Evolutionary conservation across 2,888 invertebrate genomes (phyloP).

Genomic region (Galeopsomyia nigrocyanea): DNA sequence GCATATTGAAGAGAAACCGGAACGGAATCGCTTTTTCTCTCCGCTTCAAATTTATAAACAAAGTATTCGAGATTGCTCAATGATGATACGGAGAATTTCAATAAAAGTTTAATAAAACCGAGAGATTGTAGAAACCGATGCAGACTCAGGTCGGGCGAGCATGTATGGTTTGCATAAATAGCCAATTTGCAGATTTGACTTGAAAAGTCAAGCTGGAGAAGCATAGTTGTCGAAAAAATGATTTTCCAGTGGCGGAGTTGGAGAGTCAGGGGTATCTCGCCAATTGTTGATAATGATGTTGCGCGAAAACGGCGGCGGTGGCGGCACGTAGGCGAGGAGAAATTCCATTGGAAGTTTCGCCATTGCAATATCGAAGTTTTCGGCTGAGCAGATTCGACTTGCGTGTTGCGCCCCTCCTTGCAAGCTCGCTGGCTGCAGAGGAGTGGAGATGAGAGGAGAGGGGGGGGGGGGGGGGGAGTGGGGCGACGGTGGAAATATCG

Average conservation of each 20-base stretch:
- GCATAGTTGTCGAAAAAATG: no score
- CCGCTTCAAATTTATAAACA: constrained; percentile 8
- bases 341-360: constrained; percentile 31
- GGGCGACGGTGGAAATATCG: constrained; percentile 56
- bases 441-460: no score
- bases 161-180: constrained; percentile 33
- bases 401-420: neutral
- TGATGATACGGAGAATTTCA: constrained; percentile 40
- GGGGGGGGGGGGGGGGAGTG: no score
- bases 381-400: constrained; percentile 31
- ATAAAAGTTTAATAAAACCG: constrained; percentile 38
- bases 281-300: constrained; percentile 13
- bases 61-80: constrained; percentile 39
- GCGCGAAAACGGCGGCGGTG: neutral
- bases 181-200: no score
- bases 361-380: constrained; percentile 42
- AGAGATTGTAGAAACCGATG: constrained; percentile 16
- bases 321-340: constrained; percentile 10
- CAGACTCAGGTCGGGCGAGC: neutral
- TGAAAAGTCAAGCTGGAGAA: no score
- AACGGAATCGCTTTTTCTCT: constrained; percentile 42
- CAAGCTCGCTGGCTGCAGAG: constrained; percentile 1
- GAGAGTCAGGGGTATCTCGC: no score
- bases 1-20: constrained; percentile 44
- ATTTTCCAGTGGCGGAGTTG: no score